phyloP scores from a whole-genome alignment of 2,888 invertebrate species.

The Ceraclea dissimilis region DNA sequence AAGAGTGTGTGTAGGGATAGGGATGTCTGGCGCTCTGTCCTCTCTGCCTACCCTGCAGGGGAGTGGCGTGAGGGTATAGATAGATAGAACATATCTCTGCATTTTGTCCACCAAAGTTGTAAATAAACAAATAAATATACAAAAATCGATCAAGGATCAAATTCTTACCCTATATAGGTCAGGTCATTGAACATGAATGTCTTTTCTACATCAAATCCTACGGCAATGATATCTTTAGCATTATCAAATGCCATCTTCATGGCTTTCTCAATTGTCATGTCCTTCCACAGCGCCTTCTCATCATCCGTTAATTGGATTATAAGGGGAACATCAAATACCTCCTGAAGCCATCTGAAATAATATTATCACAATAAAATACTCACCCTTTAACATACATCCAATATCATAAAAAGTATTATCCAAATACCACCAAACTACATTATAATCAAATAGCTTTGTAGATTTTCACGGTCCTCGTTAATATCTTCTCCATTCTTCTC shows the following conservation, averaged over 20 bases:
- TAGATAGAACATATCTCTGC: no score
- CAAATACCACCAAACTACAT: no score
- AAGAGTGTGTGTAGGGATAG: no score
- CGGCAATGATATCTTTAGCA: slow-evolving; percentile 95
- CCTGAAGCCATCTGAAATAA: slow-evolving; percentile 79
- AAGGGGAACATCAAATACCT: slow-evolving; percentile 90
- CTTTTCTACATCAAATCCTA: slow-evolving; percentile 87
- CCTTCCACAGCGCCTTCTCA: slow-evolving; percentile 96
- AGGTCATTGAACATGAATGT: slow-evolving; percentile 97
- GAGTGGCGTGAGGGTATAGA: no score
- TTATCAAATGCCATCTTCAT: slow-evolving; percentile 81
- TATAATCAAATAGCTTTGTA: no score
- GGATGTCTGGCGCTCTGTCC: no score
- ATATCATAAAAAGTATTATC: neutral
- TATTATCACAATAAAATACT: neutral
- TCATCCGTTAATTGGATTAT: slow-evolving; percentile 98
- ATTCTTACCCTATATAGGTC: slow-evolving; percentile 88
- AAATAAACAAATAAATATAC: no score
- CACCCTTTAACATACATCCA: neutral
- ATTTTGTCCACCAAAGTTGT: no score
- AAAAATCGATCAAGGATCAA: no score
- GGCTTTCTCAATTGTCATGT: slow-evolving; percentile 82
- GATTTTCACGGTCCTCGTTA: no score
- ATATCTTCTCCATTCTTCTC: no score
- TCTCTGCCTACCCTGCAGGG: no score